Base-by-base conservation (phyloP, 2,113 vertebrate genomes). In the Enhydra lutris region DNA sequence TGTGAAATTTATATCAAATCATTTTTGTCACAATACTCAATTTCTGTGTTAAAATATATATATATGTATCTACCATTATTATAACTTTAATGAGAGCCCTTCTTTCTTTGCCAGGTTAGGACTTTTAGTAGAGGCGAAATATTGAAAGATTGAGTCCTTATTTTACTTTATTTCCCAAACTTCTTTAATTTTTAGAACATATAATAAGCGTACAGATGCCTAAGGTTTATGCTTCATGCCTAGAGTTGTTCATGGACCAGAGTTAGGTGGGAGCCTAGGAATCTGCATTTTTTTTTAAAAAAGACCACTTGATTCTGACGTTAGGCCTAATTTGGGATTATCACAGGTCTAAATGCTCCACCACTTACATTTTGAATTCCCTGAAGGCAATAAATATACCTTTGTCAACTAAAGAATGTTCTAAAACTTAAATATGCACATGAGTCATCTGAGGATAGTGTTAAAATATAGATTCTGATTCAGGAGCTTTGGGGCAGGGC, bases 361-460 rank as follows among this genome's bases (percentile, higher is more conserved):
- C 23, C 34, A 39, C 57, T 79, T 92, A 73, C 79, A 85, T 82
- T 92, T 13, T 81, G 31, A 76, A 94, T 89, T 71, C 21, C 14
- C 85, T 76, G 65, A 76, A 96, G 78, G 21, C 21, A 52, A 52
- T 4, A 97, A 95, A 69, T 76, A 47, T 24, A 63, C 87, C 47
- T 96, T 93, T 84, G 50, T 92, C 67, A 82, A 90, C 18, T 59
- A 67, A 82, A 82, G 36, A 79, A 89, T 79, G 86, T 90, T 92
- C 50, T 95, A 52, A 83, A 83, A 92, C 67, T 65, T 87, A 87
- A 79, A 31, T 47, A 65, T 71, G 31, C 73, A n/a, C 65, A 21
- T 78, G 59, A 92, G 57, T 94, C 80, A 94, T 59, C 24, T 89
- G 52, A 9, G 0, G 18, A 67, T 24, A 55, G 57, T 26, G 39